A percentile compares a stretch with the other conserved stretches of the same genome.
Evolutionary conservation across 2,888 invertebrate species (phyloP).

Genomic region (Eupithecia pulchellata): DNA sequence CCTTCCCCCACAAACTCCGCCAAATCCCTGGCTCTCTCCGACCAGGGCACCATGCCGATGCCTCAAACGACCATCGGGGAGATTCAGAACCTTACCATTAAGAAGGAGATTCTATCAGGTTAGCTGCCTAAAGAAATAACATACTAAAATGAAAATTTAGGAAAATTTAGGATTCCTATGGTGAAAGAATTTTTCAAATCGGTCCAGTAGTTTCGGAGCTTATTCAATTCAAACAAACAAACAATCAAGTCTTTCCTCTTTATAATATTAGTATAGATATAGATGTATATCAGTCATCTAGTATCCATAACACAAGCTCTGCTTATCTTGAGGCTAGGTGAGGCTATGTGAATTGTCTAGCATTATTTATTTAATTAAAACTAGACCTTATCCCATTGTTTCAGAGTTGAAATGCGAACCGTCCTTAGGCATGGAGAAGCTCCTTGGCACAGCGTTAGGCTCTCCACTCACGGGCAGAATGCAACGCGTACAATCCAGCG

Average conservation of each 20-base stretch:
- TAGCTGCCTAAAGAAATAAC: background rate
- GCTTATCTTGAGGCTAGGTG: too few relatives aligned
- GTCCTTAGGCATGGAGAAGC: constrained; percentile 83
- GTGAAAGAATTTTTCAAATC: too few relatives aligned
- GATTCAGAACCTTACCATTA: constrained; percentile 82
- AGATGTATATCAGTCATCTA: too few relatives aligned
- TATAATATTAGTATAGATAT: too few relatives aligned
- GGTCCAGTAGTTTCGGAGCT: too few relatives aligned
- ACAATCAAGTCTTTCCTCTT: too few relatives aligned
- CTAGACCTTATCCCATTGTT: constrained; percentile 17
- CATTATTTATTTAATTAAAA: too few relatives aligned
- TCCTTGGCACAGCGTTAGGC: constrained; percentile 87
- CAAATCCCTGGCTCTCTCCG: constrained; percentile 64
- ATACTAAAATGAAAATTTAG: too few relatives aligned
- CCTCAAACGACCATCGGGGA: constrained; percentile 63
- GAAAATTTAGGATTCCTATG: too few relatives aligned
- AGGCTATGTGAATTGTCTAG: too few relatives aligned
- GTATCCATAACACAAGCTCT: too few relatives aligned
- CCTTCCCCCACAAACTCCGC: constrained; percentile 72
- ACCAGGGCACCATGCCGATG: constrained; percentile 61
- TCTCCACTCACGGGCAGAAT: constrained; percentile 89
- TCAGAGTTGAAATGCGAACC: constrained; percentile 82
- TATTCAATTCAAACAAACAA: too few relatives aligned
- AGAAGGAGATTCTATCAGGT: constrained; percentile 80
- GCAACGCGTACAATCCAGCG: constrained; percentile 90